Evolutionary conservation across 2,888 invertebrate species (phyloP).

Genomic region (Meliscaeva auricollis): DNA sequence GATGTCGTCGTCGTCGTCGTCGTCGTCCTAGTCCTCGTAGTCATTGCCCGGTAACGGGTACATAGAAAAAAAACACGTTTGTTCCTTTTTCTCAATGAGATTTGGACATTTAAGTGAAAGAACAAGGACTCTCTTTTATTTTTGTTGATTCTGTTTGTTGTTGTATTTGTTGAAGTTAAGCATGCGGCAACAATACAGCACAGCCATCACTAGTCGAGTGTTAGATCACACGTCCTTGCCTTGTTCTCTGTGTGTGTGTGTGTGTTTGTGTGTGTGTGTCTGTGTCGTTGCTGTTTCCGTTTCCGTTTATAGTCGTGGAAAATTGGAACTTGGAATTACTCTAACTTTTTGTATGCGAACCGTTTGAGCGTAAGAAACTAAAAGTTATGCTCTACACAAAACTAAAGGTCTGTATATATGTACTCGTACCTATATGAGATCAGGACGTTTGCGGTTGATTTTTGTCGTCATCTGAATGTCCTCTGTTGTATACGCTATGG

Average conservation of each 20-base stretch:
- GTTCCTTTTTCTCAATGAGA: conserved; percentile 30
- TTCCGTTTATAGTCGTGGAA: conserved; percentile 8
- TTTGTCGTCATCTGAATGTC: not conserved
- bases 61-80: not conserved
- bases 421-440: not conserved
- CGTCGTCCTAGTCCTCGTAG: too few relatives aligned
- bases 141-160: not conserved
- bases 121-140: conserved; percentile 12
- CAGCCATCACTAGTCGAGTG: not conserved
- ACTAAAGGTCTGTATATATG: conserved; percentile 35
- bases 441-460: conserved; percentile 35
- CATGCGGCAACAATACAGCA: conserved; percentile 1
- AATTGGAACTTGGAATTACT: conserved; percentile 62
- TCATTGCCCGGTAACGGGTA: not conserved
- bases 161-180: conserved; percentile 12
- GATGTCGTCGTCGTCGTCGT: not conserved
- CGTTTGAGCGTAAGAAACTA: conserved; percentile 59
- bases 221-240: conserved; percentile 34
- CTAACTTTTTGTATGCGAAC: conserved; percentile 42
- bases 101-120: conserved; percentile 46
- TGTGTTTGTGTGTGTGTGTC: too few relatives aligned
- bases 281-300: too few relatives aligned
- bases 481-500: not conserved
- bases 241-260: not conserved
- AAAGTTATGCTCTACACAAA: conserved; percentile 52